These are phyloP conservation scores for Scaptomyza graminum DNA, from an alignment of 1,140 invertebrate species.

Conservation along the genomic window DNA sequence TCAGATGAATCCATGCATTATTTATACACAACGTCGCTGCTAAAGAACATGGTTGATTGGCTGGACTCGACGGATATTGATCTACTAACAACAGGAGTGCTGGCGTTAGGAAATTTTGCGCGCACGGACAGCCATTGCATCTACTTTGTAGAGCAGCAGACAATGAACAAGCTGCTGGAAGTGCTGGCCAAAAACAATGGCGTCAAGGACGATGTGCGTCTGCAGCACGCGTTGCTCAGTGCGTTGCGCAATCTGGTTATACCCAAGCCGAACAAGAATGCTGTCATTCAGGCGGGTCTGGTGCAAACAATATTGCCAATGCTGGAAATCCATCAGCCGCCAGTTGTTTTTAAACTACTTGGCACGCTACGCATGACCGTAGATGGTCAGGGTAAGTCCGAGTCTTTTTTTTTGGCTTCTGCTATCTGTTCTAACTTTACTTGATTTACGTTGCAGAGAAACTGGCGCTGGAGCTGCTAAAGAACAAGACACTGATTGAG, in stretches of 20 bases:
- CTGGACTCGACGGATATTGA: slow-evolving; percentile 89
- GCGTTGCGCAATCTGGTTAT: slow-evolving; percentile 93
- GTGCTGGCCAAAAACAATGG: slow-evolving; percentile 86
- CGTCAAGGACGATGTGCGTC: slow-evolving; percentile 87
- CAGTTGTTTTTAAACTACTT: slow-evolving; percentile 93
- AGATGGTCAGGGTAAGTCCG: slow-evolving; percentile 88
- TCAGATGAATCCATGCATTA: slow-evolving; percentile 94
- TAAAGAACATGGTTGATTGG: slow-evolving; percentile 89
- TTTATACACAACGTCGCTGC: slow-evolving; percentile 86
- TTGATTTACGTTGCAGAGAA: slow-evolving; percentile 53
- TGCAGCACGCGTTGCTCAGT: slow-evolving; percentile 93
- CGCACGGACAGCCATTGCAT: slow-evolving; percentile 93
- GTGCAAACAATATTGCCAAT: slow-evolving; percentile 90
- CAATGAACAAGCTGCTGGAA: slow-evolving; percentile 89
- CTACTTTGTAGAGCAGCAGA: slow-evolving; percentile 91
- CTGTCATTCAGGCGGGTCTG: slow-evolving; percentile 89
- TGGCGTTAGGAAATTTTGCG: slow-evolving; percentile 95
- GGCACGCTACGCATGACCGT: slow-evolving; percentile 94
- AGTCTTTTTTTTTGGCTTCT: slow-evolving; percentile 7
- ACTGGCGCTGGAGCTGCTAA: slow-evolving; percentile 72
- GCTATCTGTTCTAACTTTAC: not conserved
- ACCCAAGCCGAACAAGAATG: slow-evolving; percentile 89
- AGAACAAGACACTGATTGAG: slow-evolving; percentile 77
- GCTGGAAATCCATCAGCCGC: slow-evolving; percentile 89
- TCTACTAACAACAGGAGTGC: slow-evolving; percentile 90